A percentile compares a stretch with the other conserved stretches of the same genome.
phyloP scores from a whole-genome alignment of 2,797 vertebrate species.

The Sitta carolinensis region DNA sequence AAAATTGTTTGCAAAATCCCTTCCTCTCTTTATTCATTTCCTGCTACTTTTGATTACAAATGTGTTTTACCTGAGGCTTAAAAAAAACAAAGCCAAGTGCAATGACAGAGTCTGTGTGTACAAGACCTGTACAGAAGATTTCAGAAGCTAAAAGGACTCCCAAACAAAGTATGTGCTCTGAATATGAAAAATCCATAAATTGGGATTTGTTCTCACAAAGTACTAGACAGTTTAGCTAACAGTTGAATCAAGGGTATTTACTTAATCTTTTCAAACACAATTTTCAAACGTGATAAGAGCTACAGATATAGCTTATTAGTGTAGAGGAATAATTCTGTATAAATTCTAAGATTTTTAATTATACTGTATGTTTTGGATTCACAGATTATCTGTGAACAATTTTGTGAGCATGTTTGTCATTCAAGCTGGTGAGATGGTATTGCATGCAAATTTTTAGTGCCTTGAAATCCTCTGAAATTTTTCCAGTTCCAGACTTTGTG shows the following conservation, averaged over 20 bases:
- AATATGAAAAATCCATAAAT: neutral
- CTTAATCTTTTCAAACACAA: neutral
- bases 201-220: neutral
- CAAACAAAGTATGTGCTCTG: neutral
- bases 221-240: neutral
- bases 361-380: neutral
- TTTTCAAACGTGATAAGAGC: neutral
- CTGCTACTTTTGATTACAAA: neutral
- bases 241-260: neutral
- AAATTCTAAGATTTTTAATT: neutral
- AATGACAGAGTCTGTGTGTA: neutral
- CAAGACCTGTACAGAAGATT: neutral
- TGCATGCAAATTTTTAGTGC: neutral
- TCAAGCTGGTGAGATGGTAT: neutral
- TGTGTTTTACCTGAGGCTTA: neutral
- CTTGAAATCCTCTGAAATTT: neutral
- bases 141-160: neutral
- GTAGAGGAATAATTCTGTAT: neutral
- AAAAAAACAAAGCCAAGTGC: neutral
- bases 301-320: neutral
- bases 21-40: neutral
- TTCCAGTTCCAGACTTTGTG: neutral
- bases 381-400: neutral
- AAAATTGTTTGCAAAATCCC: neutral
- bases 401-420: neutral